phyloP scores from a whole-genome alignment of 2,888 invertebrate species.

The Clostera curtula region DNA sequence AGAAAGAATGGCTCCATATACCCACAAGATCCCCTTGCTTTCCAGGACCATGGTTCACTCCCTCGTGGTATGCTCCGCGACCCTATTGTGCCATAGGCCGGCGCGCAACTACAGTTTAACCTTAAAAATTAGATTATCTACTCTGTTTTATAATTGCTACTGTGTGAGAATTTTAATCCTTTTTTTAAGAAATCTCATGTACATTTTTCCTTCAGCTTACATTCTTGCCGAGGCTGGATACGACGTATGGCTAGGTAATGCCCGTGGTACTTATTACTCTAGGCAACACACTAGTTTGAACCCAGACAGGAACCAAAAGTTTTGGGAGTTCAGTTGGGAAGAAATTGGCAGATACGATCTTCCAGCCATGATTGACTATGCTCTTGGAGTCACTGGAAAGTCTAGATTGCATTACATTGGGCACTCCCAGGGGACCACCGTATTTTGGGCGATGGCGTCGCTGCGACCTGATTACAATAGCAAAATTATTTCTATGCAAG shows the following conservation, averaged over 20 bases:
- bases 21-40: no score
- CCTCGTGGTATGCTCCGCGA: no score
- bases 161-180: no score
- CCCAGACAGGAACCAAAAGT: slow-evolving; percentile 41
- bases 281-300: slow-evolving; percentile 62
- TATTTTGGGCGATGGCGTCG: slow-evolving; percentile 77
- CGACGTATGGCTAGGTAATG: slow-evolving; percentile 87
- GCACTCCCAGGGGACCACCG: slow-evolving; percentile 81
- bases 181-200: not conserved
- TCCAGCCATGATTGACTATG: slow-evolving; percentile 84
- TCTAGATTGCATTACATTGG: slow-evolving; percentile 82
- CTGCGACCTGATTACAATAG: slow-evolving; percentile 76
- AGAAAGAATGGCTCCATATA: no score
- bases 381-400: slow-evolving; percentile 70
- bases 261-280: slow-evolving; percentile 81
- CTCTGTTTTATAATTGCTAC: no score
- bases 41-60: no score
- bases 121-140: not conserved
- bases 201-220: slow-evolving; percentile 31
- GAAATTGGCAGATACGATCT: slow-evolving; percentile 85
- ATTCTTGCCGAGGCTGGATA: slow-evolving; percentile 77
- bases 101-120: no score
- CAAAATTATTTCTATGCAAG: slow-evolving; percentile 77
- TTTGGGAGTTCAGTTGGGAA: slow-evolving; percentile 85
- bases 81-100: no score